These are phyloP conservation scores for Otus scops DNA, from an alignment of 2,797 vertebrate genomes.

Conservation along the genomic window DNA sequence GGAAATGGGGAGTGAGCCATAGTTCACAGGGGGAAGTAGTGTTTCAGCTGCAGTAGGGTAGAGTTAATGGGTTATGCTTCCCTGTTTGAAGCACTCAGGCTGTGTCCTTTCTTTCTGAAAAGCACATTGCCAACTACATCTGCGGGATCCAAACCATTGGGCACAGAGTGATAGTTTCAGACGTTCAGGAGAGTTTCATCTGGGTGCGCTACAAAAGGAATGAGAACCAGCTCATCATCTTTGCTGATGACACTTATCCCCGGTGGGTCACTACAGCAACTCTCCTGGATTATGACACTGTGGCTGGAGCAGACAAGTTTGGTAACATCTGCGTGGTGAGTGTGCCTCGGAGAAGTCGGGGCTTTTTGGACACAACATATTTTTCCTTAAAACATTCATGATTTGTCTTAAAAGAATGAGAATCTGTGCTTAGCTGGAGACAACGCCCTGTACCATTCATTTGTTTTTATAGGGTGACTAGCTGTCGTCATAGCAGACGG, in stretches of 20 bases:
- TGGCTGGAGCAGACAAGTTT: slow-evolving; percentile 97
- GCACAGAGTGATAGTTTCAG: slow-evolving; percentile 92
- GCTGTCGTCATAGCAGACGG: not conserved
- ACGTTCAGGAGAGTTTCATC: slow-evolving; percentile 97
- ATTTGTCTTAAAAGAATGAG: slow-evolving; percentile 49
- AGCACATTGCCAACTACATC: slow-evolving; percentile 97
- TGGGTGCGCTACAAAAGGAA: slow-evolving; percentile 97
- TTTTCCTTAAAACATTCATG: slow-evolving; percentile 14
- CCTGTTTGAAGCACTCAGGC: not conserved
- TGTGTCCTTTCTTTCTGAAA: not conserved
- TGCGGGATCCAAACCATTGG: slow-evolving; percentile 93
- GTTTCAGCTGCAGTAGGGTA: not conserved
- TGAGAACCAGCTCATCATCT: slow-evolving; percentile 98
- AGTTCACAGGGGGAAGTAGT: fast-evolving
- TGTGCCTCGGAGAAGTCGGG: not conserved
- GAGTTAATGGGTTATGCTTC: not conserved
- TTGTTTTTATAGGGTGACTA: not conserved
- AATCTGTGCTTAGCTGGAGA: not conserved
- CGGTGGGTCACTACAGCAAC: slow-evolving; percentile 97
- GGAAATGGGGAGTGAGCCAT: not conserved
- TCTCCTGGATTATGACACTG: slow-evolving; percentile 94
- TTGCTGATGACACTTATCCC: slow-evolving; percentile 95
- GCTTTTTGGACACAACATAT: not conserved
- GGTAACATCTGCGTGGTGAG: slow-evolving; percentile 98
- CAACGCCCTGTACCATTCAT: slow-evolving; percentile 29